Percentiles rank a stretch among this genome's conserved stretches.
These are phyloP conservation scores for Tiliacea aurago DNA, from an alignment of 2,888 invertebrate genomes.

Conservation along the genomic window DNA sequence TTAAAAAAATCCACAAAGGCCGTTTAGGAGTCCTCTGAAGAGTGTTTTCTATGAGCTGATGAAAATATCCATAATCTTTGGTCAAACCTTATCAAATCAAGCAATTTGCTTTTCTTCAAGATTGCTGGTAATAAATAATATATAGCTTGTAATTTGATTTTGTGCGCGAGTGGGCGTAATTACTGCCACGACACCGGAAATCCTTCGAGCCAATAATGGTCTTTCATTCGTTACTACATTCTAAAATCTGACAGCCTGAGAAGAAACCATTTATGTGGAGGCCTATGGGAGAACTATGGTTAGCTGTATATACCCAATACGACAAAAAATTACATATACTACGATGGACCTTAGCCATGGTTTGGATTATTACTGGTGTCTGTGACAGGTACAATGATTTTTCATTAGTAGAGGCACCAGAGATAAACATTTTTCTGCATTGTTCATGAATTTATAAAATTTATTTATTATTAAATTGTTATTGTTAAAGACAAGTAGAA, in stretches of 20 bases:
- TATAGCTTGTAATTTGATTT: constrained; percentile 24
- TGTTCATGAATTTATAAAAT: too few species aligned
- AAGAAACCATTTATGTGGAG: constrained; percentile 6
- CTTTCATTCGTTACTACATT: constrained; percentile 26
- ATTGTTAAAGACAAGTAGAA: too few species aligned
- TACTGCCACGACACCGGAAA: constrained; percentile 36
- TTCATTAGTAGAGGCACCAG: too few species aligned
- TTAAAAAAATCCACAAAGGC: not conserved
- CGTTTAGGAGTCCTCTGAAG: not conserved
- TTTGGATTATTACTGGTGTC: too few species aligned
- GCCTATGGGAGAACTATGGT: not conserved
- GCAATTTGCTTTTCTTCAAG: not conserved
- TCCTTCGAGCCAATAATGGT: constrained; percentile 36
- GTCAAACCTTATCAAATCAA: not conserved
- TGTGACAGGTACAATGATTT: too few species aligned
- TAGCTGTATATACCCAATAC: not conserved
- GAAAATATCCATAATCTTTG: not conserved
- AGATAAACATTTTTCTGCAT: too few species aligned
- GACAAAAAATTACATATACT: too few species aligned
- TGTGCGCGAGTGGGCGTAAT: constrained; percentile 42
- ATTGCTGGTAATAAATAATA: constrained; percentile 15
- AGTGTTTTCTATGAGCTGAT: not conserved
- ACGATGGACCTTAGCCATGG: too few species aligned
- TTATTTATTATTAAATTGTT: too few species aligned
- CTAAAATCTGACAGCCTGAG: constrained; percentile 30